Conservation (phyloP, 2,797 vertebrate species). For the Sebastes dallii region DNA sequence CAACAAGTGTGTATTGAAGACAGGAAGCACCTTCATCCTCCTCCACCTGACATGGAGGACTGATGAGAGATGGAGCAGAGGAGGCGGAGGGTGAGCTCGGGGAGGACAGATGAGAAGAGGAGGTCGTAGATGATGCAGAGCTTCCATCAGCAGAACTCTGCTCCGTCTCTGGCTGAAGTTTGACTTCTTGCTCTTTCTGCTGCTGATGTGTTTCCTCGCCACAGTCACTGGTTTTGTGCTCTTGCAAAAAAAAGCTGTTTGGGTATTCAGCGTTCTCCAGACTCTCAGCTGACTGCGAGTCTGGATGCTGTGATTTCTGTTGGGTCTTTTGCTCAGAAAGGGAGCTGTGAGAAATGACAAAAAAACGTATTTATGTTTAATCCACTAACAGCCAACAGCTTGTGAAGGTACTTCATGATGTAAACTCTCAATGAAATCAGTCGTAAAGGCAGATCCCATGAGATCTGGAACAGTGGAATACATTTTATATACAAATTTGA, state of each 20-base stretch:
- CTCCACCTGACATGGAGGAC: constrained; percentile 60
- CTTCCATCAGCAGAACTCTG: constrained; percentile 52
- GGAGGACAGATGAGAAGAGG: constrained; percentile 13
- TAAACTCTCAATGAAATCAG: not conserved
- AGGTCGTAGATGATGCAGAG: constrained; percentile 33
- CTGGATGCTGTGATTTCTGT: constrained; percentile 39
- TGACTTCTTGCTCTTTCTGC: constrained; percentile 73
- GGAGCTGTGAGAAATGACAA: constrained; percentile 73
- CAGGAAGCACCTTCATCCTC: constrained; percentile 78
- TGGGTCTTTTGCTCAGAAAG: constrained; percentile 81
- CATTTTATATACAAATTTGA: not conserved
- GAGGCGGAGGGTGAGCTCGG: constrained; percentile 32
- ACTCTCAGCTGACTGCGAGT: constrained; percentile 1
- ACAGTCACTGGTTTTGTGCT: constrained; percentile 86
- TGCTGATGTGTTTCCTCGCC: constrained; percentile 79
- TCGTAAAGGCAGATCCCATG: not conserved
- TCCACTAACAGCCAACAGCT: not conserved
- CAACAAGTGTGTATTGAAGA: constrained; percentile 58
- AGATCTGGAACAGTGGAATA: not conserved
- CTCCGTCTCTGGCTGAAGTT: constrained; percentile 20
- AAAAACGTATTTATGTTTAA: not conserved
- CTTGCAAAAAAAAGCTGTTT: constrained; percentile 81
- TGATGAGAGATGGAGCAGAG: constrained; percentile 38
- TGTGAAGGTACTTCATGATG: not conserved
- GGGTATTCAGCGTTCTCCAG: constrained; percentile 66